Evolutionary conservation across 2,113 vertebrate genomes (phyloP).

Genomic region (Tragulus kanchil): DNA sequence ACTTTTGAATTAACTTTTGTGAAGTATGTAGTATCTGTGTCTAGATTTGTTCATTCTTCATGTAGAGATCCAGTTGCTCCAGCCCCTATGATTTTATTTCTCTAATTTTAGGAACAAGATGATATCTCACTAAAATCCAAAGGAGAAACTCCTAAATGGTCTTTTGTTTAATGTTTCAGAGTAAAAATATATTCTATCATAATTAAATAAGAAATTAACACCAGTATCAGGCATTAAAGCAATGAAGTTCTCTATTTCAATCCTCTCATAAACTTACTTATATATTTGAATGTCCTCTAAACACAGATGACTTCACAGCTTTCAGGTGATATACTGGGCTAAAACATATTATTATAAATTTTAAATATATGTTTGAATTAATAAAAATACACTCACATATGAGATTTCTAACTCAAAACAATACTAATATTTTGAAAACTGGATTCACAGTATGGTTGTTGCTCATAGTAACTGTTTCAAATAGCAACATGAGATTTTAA

Average conservation of each 20-base stretch:
- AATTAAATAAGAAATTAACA: conserved; percentile 7
- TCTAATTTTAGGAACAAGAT: conserved; percentile 20
- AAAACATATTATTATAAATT: neutral
- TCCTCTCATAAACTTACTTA: neutral
- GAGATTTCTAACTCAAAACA: conserved; percentile 48
- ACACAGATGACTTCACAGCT: neutral
- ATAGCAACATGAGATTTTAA: conserved; percentile 1
- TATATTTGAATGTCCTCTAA: neutral
- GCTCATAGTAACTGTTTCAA: conserved; percentile 26
- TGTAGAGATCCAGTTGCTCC: neutral
- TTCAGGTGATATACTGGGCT: neutral
- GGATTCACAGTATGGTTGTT: neutral
- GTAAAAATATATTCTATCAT: neutral
- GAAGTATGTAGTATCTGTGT: neutral
- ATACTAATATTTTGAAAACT: conserved; percentile 40
- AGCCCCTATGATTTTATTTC: neutral
- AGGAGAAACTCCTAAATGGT: neutral
- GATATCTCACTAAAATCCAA: neutral
- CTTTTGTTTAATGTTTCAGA: neutral
- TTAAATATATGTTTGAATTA: conserved; percentile 22
- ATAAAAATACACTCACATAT: conserved; percentile 36
- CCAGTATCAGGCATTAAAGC: neutral
- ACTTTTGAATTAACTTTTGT: conserved; percentile 48
- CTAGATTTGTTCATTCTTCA: neutral
- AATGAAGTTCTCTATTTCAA: neutral